These are phyloP conservation scores for Acanthopleura granulata DNA, from an alignment of 2,888 invertebrate species.

Conservation along the genomic window DNA sequence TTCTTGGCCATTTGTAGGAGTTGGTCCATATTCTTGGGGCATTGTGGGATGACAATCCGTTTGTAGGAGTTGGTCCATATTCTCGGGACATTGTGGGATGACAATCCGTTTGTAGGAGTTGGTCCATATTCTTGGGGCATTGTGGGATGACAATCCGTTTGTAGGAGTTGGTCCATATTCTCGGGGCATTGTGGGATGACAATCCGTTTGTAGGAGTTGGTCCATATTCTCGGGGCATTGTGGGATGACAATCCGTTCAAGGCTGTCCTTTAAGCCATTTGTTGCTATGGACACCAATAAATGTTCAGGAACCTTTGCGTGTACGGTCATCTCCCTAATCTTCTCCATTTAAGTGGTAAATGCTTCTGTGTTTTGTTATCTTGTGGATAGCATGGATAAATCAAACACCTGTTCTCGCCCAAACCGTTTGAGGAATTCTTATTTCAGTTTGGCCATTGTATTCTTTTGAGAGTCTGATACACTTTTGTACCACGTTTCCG, in stretches of 20 bases:
- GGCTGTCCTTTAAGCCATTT: neutral
- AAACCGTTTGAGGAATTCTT: slow-evolving; percentile 4
- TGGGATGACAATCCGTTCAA: no score
- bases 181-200: no score
- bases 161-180: no score
- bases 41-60: neutral
- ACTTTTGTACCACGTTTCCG: slow-evolving; percentile 1
- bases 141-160: no score
- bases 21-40: neutral
- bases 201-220: no score
- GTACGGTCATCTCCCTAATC: neutral
- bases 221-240: no score
- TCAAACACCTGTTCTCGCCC: neutral
- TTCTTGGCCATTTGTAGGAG: neutral
- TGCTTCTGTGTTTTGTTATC: neutral
- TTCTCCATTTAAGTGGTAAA: neutral
- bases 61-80: no score
- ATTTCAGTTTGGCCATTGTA: neutral
- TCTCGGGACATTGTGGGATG: no score
- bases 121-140: no score
- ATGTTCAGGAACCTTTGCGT: neutral
- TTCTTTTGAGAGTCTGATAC: neutral
- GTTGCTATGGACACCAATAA: neutral
- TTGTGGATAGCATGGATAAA: neutral
- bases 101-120: no score